A percentile compares a stretch with the other conserved stretches of the same genome.
These are phyloP conservation scores for Bradynema listronoti DNA, from an alignment of 1,140 invertebrate species.

Conservation along the genomic window DNA sequence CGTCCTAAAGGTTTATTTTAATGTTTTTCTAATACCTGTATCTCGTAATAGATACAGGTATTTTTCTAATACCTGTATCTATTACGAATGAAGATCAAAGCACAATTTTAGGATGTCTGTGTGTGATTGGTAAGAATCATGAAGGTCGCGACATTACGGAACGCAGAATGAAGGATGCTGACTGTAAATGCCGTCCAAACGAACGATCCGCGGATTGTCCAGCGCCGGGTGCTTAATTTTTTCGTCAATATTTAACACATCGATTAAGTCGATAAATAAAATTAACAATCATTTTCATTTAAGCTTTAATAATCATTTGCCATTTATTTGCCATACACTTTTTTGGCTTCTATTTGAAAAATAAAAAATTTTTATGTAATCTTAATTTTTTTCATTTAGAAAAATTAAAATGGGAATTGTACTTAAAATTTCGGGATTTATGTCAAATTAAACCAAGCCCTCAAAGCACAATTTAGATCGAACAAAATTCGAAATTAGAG, in stretches of 20 bases:
- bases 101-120: conserved; percentile 31
- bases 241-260: no score
- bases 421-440: not conserved
- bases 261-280: not conserved
- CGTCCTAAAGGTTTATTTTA: conserved; percentile 39
- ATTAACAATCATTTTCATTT: no score
- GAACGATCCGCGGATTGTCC: conserved; percentile 33
- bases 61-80: no score
- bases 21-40: no score
- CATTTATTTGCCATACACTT: no score
- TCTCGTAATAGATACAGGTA: no score
- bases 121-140: conserved; percentile 40
- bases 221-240: conserved; percentile 40
- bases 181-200: conserved; percentile 41
- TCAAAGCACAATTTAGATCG: no score
- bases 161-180: conserved; percentile 40
- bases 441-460: no score
- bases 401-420: not conserved
- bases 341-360: not conserved
- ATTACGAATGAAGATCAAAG: not conserved
- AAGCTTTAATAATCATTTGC: no score
- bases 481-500: no score
- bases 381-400: no score
- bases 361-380: no score
- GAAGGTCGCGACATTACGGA: conserved; percentile 47